Evolutionary conservation across 2,888 invertebrate species (phyloP).

Genomic region (Pherbina coryleti): DNA sequence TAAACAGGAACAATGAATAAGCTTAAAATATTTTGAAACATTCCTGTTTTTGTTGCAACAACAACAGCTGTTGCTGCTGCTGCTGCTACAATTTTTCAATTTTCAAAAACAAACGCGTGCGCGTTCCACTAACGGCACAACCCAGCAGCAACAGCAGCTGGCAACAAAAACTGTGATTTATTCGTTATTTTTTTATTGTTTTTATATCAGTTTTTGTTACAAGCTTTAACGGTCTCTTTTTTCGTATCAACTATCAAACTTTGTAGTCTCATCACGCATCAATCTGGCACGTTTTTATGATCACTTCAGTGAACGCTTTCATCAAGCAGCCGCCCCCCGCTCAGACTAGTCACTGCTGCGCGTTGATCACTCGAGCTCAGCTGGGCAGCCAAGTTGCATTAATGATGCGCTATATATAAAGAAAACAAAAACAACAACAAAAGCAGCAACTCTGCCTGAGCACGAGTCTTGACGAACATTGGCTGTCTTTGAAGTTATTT

Average conservation of each 20-base stretch:
- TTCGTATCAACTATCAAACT: constrained; percentile 47
- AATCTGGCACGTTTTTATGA: constrained; percentile 69
- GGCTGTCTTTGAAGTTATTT: constrained; percentile 24
- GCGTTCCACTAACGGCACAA: constrained; percentile 36
- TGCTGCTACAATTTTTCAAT: not conserved
- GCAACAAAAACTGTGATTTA: constrained; percentile 12
- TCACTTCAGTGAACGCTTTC: constrained; percentile 22
- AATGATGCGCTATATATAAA: constrained; percentile 32
- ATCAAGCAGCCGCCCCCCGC: not conserved
- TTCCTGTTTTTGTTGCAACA: too few relatives aligned
- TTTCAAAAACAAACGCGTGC: constrained; percentile 1
- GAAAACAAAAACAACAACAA: constrained; percentile 24
- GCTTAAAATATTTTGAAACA: not conserved
- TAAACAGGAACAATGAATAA: not conserved
- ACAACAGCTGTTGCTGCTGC: not conserved
- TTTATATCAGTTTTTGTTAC: not conserved
- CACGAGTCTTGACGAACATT: constrained; percentile 19
- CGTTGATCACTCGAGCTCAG: not conserved
- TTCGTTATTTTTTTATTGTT: not conserved
- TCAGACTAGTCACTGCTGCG: not conserved
- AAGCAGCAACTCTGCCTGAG: constrained; percentile 7
- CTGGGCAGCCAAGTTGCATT: constrained; percentile 14
- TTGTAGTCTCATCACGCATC: constrained; percentile 68
- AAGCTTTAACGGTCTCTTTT: constrained; percentile 25
- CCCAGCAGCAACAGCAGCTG: not conserved